Evolutionary conservation across 2,797 vertebrate genomes (phyloP).

Genomic region (Chloroceryle amazona): DNA sequence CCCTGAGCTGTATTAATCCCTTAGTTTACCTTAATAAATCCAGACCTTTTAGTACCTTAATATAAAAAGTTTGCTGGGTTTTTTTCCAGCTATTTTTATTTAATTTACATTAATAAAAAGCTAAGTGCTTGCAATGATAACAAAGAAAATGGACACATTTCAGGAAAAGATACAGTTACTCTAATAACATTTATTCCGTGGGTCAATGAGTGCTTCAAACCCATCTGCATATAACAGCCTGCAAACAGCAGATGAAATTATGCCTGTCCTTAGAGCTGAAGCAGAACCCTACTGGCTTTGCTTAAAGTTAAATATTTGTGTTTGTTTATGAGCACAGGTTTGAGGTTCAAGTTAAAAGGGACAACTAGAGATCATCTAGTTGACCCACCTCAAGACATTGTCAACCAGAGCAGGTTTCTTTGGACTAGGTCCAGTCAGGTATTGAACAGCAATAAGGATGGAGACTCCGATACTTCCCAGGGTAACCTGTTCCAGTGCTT

Average conservation of each 20-base stretch:
- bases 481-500: not conserved
- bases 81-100: not conserved
- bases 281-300: not conserved
- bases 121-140: not conserved
- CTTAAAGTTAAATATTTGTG: not conserved
- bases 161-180: not conserved
- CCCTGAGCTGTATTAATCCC: not conserved
- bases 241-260: not conserved
- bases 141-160: not conserved
- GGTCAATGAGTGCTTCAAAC: not conserved
- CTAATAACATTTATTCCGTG: not conserved
- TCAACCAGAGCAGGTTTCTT: not conserved
- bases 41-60: not conserved
- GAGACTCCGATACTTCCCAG: not conserved
- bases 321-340: not conserved
- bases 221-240: not conserved
- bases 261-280: not conserved
- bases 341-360: not conserved
- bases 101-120: not conserved
- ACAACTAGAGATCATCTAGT: not conserved
- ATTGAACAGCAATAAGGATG: not conserved
- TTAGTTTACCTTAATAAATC: not conserved
- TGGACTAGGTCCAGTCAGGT: not conserved
- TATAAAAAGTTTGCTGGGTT: not conserved
- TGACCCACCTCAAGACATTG: not conserved